Percentiles rank a stretch among this genome's conserved stretches.
Evolutionary conservation across 2,113 vertebrate species (phyloP).

Genomic region (Rhynchopsitta pachyrhyncha): DNA sequence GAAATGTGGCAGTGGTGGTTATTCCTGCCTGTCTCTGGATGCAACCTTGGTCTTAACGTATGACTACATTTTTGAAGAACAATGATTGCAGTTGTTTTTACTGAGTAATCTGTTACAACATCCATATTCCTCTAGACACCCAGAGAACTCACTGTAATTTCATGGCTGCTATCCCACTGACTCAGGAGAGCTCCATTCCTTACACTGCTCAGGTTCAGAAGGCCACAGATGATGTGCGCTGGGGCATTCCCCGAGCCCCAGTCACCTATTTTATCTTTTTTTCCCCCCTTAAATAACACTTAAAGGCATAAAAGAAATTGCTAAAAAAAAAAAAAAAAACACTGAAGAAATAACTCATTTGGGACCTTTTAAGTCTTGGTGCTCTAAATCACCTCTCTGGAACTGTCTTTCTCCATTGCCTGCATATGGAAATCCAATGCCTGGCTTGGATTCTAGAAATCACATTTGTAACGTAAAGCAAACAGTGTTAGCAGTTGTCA

Average conservation of each 20-base stretch:
- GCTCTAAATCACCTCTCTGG: background rate
- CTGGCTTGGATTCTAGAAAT: background rate
- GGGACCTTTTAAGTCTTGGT: background rate
- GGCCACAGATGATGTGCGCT: background rate
- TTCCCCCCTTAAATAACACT: background rate
- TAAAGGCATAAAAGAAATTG: background rate
- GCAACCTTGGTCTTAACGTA: background rate
- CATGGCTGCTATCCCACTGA: background rate
- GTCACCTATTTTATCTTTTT: background rate
- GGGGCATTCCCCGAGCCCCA: background rate
- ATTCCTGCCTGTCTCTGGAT: constrained; percentile 8
- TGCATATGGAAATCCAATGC: background rate
- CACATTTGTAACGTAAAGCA: background rate
- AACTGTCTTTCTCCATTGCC: background rate
- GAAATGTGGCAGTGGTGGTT: constrained; percentile 27
- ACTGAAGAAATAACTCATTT: background rate
- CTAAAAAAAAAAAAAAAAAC: rapidly evolving
- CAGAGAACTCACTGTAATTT: background rate
- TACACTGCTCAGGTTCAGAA: background rate
- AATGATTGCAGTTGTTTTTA: background rate
- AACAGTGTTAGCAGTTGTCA: background rate
- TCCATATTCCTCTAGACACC: background rate
- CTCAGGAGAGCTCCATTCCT: background rate
- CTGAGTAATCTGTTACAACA: background rate
- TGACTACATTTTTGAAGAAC: background rate